These are phyloP conservation scores for Cyclophora punctaria DNA, from an alignment of 2,888 invertebrate genomes.

Conservation along the genomic window DNA sequence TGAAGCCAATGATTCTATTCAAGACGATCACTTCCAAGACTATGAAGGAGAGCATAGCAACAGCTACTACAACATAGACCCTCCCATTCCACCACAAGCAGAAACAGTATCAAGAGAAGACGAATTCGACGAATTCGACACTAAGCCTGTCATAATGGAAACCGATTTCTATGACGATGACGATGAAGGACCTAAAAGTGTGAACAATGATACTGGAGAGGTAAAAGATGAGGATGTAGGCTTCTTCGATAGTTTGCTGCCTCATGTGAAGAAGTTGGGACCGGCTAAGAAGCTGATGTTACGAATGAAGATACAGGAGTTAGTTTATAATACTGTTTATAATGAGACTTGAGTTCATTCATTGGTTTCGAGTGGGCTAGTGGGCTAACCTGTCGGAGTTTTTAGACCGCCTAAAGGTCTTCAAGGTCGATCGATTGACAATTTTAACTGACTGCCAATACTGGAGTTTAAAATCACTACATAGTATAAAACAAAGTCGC, in stretches of 20 bases:
- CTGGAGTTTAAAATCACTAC: too few species aligned
- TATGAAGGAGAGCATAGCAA: constrained; percentile 44
- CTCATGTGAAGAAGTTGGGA: constrained; percentile 61
- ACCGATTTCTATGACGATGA: constrained; percentile 68
- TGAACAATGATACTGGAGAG: constrained; percentile 20
- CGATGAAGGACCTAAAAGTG: constrained; percentile 47
- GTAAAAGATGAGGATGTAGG: constrained; percentile 64
- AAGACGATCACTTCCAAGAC: constrained; percentile 35
- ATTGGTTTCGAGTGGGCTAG: too few species aligned
- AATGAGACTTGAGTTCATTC: constrained; percentile 33
- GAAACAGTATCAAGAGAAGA: constrained; percentile 48
- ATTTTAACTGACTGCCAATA: too few species aligned
- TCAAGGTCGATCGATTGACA: constrained; percentile 8
- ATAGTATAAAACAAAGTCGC: too few species aligned
- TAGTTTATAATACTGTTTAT: constrained; percentile 68
- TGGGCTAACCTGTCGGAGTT: too few species aligned
- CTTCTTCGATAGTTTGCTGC: constrained; percentile 63
- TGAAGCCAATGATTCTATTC: constrained; percentile 44
- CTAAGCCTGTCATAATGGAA: constrained; percentile 64
- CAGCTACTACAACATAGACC: constrained; percentile 44
- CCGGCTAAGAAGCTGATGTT: constrained; percentile 67
- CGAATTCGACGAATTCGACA: constrained; percentile 67
- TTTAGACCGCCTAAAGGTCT: too few species aligned
- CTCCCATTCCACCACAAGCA: constrained; percentile 15
- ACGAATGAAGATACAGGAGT: constrained; percentile 66